These are phyloP conservation scores for Procambarus clarkii DNA, from an alignment of 1,140 invertebrate genomes.

Conservation along the genomic window DNA sequence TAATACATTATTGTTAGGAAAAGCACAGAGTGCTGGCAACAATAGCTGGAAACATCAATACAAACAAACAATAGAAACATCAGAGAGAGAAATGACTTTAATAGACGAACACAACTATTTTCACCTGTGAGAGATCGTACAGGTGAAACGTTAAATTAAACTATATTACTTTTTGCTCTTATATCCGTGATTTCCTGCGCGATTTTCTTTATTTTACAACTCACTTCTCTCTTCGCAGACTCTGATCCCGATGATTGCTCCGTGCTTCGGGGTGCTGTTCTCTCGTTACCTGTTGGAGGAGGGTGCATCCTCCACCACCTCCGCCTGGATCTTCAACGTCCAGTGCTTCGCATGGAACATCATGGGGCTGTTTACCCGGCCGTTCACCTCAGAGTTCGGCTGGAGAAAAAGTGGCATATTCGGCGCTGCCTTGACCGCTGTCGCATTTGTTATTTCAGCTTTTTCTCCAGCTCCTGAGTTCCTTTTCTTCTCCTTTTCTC, in stretches of 20 bases:
- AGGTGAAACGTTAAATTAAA: too few relatives aligned
- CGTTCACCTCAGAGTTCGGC: constrained; percentile 53
- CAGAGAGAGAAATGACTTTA: too few relatives aligned
- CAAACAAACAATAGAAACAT: too few relatives aligned
- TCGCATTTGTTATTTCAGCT: constrained; percentile 27
- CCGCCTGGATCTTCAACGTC: constrained; percentile 55
- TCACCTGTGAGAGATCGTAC: too few relatives aligned
- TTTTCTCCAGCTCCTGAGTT: constrained; percentile 45
- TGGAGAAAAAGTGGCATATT: constrained; percentile 27
- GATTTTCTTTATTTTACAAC: too few relatives aligned
- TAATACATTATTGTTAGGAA: too few relatives aligned
- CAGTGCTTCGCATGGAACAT: constrained; percentile 37
- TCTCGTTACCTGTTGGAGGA: constrained; percentile 32
- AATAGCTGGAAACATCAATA: too few relatives aligned
- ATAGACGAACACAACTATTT: too few relatives aligned
- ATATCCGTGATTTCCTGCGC: too few relatives aligned
- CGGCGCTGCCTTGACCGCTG: neutral
- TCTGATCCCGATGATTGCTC: constrained; percentile 8
- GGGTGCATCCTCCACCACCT: constrained; percentile 36
- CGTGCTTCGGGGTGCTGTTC: constrained; percentile 53
- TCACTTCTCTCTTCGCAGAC: constrained; percentile 35
- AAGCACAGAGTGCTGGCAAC: too few relatives aligned
- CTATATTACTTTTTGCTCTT: too few relatives aligned
- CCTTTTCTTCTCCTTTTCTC: constrained; percentile 55
- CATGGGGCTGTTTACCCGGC: constrained; percentile 1